Percentiles rank a stretch among this genome's conserved stretches.
phyloP scores from a whole-genome alignment of 2,113 vertebrate species.

The Lagopus leucura region DNA sequence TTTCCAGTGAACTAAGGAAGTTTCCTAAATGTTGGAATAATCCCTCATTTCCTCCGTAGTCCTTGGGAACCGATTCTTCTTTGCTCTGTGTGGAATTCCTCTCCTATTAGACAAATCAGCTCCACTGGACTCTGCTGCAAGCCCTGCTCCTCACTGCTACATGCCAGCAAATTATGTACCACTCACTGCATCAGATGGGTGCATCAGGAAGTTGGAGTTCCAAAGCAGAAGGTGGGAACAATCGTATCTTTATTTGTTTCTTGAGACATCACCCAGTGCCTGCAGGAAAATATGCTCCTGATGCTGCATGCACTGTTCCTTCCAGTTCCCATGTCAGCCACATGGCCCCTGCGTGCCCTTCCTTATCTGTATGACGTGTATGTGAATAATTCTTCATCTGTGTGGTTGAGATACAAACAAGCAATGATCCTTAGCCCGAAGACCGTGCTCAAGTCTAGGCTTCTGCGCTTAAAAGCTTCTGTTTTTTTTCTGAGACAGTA shows the following conservation, averaged over 20 bases:
- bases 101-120: neutral
- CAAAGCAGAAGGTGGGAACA: neutral
- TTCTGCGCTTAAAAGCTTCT: neutral
- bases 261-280: neutral
- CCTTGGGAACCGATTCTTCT: neutral
- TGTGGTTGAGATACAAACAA: neutral
- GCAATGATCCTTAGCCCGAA: neutral
- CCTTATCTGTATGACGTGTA: neutral
- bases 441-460: neutral
- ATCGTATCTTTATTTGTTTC: neutral
- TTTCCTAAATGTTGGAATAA: neutral
- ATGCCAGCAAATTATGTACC: neutral
- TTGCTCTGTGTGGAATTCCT: neutral
- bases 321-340: neutral
- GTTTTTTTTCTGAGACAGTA: neutral
- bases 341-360: neutral
- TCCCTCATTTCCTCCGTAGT: neutral
- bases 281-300: neutral
- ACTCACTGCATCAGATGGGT: accelerated
- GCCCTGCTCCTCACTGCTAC: neutral
- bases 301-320: neutral
- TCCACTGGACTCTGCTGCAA: neutral
- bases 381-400: neutral
- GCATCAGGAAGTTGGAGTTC: neutral
- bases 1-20: slow-evolving; percentile 15